These are phyloP conservation scores for Pachyrhynchus sulphureomaculatus DNA, from an alignment of 1,140 invertebrate genomes.

Conservation along the genomic window DNA sequence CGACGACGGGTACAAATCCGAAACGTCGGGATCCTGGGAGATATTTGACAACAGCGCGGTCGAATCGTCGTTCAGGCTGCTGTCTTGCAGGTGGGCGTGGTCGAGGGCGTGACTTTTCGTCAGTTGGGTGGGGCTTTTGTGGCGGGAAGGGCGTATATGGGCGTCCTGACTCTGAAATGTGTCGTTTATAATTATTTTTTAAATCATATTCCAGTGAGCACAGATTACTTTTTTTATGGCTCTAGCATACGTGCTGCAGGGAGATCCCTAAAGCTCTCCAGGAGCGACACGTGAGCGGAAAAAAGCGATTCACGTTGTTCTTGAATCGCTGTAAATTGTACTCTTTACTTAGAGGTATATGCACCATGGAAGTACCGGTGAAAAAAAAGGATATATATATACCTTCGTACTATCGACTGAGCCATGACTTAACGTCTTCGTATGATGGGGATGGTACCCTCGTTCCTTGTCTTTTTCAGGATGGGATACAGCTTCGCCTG, in stretches of 20 bases:
- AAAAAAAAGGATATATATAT: too few species aligned
- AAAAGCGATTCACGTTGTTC: too few species aligned
- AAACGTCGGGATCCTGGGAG: constrained; percentile 20
- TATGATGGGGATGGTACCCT: constrained; percentile 41
- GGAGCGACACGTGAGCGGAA: too few species aligned
- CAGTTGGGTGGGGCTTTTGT: constrained; percentile 44
- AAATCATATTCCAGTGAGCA: too few species aligned
- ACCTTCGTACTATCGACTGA: constrained; percentile 49
- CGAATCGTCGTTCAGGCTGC: constrained; percentile 40
- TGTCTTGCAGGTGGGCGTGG: constrained; percentile 33
- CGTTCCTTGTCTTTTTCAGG: constrained; percentile 4
- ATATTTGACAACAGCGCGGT: constrained; percentile 2
- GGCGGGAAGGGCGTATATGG: constrained; percentile 40
- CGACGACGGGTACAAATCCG: constrained; percentile 45
- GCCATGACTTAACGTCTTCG: constrained; percentile 49
- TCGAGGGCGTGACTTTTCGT: constrained; percentile 32
- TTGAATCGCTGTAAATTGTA: too few species aligned
- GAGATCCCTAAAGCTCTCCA: too few species aligned
- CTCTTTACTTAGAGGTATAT: too few species aligned
- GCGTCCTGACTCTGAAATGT: constrained; percentile 48
- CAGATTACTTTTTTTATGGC: too few species aligned
- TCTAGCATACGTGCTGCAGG: too few species aligned
- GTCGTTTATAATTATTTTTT: too few species aligned
- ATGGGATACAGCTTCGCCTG: constrained; percentile 3
- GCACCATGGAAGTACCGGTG: too few species aligned